Base-by-base conservation (phyloP, 2,113 vertebrate species). In the Gallinago undulata region DNA sequence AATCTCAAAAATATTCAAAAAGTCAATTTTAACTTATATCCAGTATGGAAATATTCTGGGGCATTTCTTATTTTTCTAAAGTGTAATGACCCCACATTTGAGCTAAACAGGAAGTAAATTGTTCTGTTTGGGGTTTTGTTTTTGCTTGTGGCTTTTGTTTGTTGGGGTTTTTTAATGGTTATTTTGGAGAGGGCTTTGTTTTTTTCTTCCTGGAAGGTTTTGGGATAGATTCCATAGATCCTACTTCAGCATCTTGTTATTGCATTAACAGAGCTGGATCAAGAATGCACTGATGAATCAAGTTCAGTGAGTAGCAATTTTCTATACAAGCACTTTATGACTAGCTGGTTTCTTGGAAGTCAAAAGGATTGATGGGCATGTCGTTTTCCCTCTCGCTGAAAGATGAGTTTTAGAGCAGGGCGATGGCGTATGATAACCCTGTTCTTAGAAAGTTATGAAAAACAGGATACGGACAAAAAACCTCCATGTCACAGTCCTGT, bases 361-460 rank as follows among this genome's bases (percentile, higher is more conserved):
- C 28, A n/a, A 62, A 66, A 30, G 22, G 7, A 45, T 82, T 72
- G 53, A 18, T 51, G 39, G 15, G 35, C 37, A n/a, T 59, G 35
- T 45, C 60, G 59, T 50, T 68, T 74, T 33, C 13, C 27, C 19
- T 5, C 11, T 43, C 31, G 56, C 35, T 35, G 45, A 60, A 81
- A 81, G 35, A 60, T 15, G n/a, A 39, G 15, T 48, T 85, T 31
- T 89, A 55, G 53, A 81, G 31, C 4, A 80, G 6, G 5, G 9
- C 2, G 2, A 57, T 64, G 37, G 43, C 0, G 0, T 55, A 31
- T 22, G 6, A 28, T 60, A 27, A 3, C 7, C 6, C 13, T 62
- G 10, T 39, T 82, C 53, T 45, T 57, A 45, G 45, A 67, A 68
- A 74, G 35, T 31, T 4, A n/a, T 17, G 37, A 62, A 72, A 83